Base-by-base conservation (phyloP, 2,797 vertebrate genomes). In the Phalanger gymnotis region DNA sequence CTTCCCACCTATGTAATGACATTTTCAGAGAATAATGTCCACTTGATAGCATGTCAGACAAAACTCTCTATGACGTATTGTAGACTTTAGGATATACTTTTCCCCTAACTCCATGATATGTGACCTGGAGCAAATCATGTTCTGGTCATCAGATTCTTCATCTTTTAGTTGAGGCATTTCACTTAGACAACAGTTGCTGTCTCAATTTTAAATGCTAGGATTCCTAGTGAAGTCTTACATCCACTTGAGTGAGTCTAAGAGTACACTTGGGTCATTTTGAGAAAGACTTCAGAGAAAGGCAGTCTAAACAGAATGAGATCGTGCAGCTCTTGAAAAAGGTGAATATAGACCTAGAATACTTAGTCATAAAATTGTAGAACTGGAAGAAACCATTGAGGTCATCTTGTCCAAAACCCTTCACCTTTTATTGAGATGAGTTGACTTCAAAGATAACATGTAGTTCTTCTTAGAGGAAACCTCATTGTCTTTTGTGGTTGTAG, bases 161-260 rank as follows among this genome's bases (percentile, higher is more conserved):
- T 81, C 40, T 81, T 81, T 81, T 40, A 81, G 11, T 81, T 47
- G 73, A 81, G 22, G 22, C 2, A 47, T 81, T 47, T 81, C 73
- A 27, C 1, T 0, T 25, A 40, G 6, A 47, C 7, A 25, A 47
- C 0, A 3, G n/a, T 47, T 40, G 16, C 2, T 47, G 19, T 47
- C n/a, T 25, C 34, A 47, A 19, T 9, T 81, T 81, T 81, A 81
- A 81, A 81, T 47, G n/a, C n/a, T 47, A 47, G 9, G 73, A 81
- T 47, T 47, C 73, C 40, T 81, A 25, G 22, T 47, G 22, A n/a
- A 47, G 73, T 47, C 9, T 47, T 81, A 11, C 1, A 47, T 81
- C 7, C 19, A 81, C 73, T 47, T 81, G 22, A 81, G 40, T 47
- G 40, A 81, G 47, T 81, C 73, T 27, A 81, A 19, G 73, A 47